These are phyloP conservation scores for Coilia nasus DNA, from an alignment of 2,797 vertebrate species.

Conservation along the genomic window DNA sequence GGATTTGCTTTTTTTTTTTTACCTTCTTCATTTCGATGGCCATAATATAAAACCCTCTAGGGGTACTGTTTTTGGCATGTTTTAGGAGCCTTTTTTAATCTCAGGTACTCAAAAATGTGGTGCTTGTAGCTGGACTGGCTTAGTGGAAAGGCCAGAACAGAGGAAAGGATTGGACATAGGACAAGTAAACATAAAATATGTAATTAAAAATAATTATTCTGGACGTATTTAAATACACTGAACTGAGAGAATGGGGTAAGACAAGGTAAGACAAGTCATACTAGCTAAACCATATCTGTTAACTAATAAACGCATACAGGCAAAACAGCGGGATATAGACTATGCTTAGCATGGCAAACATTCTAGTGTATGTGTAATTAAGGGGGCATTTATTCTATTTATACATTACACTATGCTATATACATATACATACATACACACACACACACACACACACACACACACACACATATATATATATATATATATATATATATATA, in stretches of 20 bases:
- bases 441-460: no score
- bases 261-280: neutral
- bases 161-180: neutral
- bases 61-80: neutral
- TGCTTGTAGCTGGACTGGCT: neutral
- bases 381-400: no score
- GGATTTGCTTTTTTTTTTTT: neutral
- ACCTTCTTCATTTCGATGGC: neutral
- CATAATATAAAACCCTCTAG: neutral
- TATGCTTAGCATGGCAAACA: neutral
- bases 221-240: neutral
- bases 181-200: no score
- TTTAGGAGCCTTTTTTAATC: neutral
- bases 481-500: no score
- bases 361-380: neutral
- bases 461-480: no score
- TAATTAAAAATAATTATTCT: neutral
- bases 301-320: neutral
- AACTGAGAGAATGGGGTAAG: neutral
- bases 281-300: neutral
- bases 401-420: no score
- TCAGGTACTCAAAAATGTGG: neutral
- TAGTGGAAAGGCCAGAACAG: neutral
- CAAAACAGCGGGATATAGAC: neutral
- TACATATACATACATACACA: no score